Evolutionary conservation across 2,888 invertebrate genomes (phyloP).

Genomic region (Pomacea canaliculata): DNA sequence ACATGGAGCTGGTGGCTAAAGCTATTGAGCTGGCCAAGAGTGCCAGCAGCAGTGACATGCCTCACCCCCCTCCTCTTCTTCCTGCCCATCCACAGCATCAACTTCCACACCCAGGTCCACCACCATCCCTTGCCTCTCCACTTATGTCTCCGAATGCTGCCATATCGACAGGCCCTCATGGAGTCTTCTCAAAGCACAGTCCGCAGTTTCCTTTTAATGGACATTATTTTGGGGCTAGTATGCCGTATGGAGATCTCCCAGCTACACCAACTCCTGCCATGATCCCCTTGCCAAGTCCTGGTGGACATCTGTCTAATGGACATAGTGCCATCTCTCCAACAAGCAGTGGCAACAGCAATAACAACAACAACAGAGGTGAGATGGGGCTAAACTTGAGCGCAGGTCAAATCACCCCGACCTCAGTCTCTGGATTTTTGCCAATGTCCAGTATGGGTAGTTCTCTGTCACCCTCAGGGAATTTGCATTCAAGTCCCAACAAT

Average conservation of each 20-base stretch:
- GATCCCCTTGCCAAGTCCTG: conserved; percentile 29
- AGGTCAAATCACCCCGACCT: conserved; percentile 11
- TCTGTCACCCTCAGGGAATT: conserved; percentile 27
- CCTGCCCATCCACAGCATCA: conserved; percentile 23
- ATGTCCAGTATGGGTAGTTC: conserved; percentile 11
- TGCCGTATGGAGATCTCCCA: conserved; percentile 28
- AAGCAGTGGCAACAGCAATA: conserved; percentile 22
- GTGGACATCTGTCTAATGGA: conserved; percentile 16
- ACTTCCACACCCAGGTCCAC: conserved; percentile 17
- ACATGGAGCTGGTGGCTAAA: conserved; percentile 33
- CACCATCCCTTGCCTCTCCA: conserved; percentile 38
- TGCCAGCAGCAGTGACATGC: conserved; percentile 8
- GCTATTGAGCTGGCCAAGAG: conserved; percentile 36
- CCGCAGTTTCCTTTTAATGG: conserved; percentile 52
- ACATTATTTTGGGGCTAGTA: conserved; percentile 37
- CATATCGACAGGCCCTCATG: conserved; percentile 12
- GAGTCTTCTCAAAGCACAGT: conserved; percentile 43
- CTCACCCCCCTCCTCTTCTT: conserved; percentile 30
- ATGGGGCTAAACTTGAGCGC: conserved; percentile 15
- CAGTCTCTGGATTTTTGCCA: conserved; percentile 10
- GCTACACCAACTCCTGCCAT: conserved; percentile 31
- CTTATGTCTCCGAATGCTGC: conserved; percentile 43
- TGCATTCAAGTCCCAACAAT: conserved; percentile 22
- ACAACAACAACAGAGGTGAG: conserved; percentile 26
- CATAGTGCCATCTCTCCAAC: conserved; percentile 8